A percentile compares a stretch with the other conserved stretches of the same genome.
These are phyloP conservation scores for Cherax destructor DNA, from an alignment of 1,140 invertebrate species.

Conservation along the genomic window DNA sequence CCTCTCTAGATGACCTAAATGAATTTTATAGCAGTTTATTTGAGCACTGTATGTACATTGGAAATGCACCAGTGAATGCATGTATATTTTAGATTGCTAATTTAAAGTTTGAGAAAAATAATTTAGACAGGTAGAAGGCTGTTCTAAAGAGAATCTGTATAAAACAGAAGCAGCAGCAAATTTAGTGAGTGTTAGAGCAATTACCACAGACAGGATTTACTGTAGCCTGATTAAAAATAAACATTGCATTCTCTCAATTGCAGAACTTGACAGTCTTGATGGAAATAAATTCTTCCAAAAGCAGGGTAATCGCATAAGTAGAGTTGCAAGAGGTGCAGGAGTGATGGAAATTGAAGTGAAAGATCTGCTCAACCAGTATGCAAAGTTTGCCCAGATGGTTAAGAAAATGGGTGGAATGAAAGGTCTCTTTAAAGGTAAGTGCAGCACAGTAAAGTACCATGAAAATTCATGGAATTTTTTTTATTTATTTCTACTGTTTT, in stretches of 20 bases:
- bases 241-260: background rate
- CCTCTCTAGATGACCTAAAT: too few species aligned
- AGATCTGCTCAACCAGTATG: slow-evolving; percentile 98
- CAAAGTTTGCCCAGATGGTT: slow-evolving; percentile 99
- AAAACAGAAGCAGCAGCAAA: background rate
- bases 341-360: slow-evolving; percentile 97
- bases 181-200: background rate
- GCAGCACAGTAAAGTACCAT: too few species aligned
- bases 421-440: slow-evolving; percentile 91
- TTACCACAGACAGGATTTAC: background rate
- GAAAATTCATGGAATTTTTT: too few species aligned
- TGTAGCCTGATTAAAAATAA: background rate
- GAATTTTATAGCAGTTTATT: too few species aligned
- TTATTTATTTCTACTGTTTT: too few species aligned
- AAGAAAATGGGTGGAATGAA: slow-evolving; percentile 99
- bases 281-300: slow-evolving; percentile 98
- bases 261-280: slow-evolving; percentile 96
- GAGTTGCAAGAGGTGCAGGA: slow-evolving; percentile 96
- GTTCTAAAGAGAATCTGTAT: too few species aligned
- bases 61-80: too few species aligned
- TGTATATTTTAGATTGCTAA: too few species aligned
- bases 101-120: too few species aligned
- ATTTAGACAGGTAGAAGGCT: too few species aligned
- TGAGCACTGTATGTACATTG: too few species aligned
- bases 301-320: slow-evolving; percentile 87